These are phyloP conservation scores for Calcarius lapponicus DNA, from an alignment of 2,797 vertebrate genomes.

Conservation along the genomic window DNA sequence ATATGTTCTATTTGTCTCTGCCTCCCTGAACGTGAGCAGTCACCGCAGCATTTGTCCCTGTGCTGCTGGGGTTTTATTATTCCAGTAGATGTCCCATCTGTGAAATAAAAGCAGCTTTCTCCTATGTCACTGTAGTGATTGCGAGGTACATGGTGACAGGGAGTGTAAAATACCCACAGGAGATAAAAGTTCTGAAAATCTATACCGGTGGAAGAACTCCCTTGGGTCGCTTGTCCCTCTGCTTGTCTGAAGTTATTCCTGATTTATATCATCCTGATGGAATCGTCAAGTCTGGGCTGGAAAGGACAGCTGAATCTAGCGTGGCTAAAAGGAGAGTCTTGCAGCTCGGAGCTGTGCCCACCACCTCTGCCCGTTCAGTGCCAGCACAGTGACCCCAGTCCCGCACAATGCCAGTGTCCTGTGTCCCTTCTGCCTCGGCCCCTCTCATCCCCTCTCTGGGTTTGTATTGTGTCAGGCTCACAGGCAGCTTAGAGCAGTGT, in stretches of 20 bases:
- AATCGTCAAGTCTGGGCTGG: neutral
- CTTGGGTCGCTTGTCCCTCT: neutral
- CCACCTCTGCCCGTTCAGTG: neutral
- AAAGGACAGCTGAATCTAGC: neutral
- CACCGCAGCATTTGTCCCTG: neutral
- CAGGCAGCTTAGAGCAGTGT: neutral
- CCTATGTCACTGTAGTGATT: neutral
- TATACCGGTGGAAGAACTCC: accelerated
- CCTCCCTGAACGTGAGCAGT: neutral
- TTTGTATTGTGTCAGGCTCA: neutral
- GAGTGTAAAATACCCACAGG: neutral
- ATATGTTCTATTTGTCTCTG: neutral
- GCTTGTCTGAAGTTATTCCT: neutral
- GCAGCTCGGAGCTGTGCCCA: neutral
- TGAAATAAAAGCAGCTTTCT: neutral
- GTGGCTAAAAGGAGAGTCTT: neutral
- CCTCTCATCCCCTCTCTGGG: neutral
- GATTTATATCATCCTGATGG: neutral
- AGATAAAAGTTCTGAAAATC: neutral
- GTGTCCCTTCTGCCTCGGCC: accelerated
- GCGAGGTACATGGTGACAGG: neutral
- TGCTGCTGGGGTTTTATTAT: neutral
- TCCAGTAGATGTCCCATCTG: neutral
- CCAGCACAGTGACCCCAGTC: neutral
- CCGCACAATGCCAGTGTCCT: neutral